These are phyloP conservation scores for Blastobasis lacticolella DNA, from an alignment of 2,888 invertebrate genomes.

Conservation along the genomic window DNA sequence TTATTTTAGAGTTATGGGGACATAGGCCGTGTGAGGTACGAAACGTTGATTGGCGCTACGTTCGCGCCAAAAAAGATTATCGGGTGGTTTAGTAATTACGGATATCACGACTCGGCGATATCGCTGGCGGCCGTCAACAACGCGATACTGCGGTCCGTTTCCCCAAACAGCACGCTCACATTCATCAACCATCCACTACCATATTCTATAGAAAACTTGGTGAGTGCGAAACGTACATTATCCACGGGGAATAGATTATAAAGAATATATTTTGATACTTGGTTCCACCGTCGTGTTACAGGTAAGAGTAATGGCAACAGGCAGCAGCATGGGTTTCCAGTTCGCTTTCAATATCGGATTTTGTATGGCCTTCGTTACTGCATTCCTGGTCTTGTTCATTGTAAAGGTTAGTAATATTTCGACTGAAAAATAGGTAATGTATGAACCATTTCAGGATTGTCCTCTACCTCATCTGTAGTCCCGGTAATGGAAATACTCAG, in stretches of 20 bases:
- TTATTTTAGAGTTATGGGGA: constrained; percentile 40
- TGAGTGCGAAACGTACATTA: constrained; percentile 31
- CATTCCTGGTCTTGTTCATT: constrained; percentile 77
- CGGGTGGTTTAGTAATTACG: constrained; percentile 86
- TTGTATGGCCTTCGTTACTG: constrained; percentile 83
- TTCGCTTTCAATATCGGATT: constrained; percentile 84
- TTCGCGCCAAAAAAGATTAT: constrained; percentile 63
- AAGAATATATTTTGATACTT: background rate
- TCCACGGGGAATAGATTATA: background rate
- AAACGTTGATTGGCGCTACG: constrained; percentile 75
- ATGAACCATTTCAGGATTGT: too few relatives aligned
- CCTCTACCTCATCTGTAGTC: too few relatives aligned
- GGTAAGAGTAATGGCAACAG: constrained; percentile 61
- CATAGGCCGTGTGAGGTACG: constrained; percentile 56
- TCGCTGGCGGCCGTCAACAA: constrained; percentile 78
- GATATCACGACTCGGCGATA: constrained; percentile 82
- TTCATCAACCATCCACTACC: constrained; percentile 82
- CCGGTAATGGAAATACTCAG: too few relatives aligned
- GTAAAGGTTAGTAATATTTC: constrained; percentile 42
- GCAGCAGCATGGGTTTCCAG: constrained; percentile 70
- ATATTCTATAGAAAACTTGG: constrained; percentile 74
- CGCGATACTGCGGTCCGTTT: constrained; percentile 69
- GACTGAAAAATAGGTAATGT: too few relatives aligned
- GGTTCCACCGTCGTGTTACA: constrained; percentile 22
- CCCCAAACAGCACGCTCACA: constrained; percentile 53